Percentiles rank a stretch among this genome's conserved stretches.
phyloP scores from a whole-genome alignment of 1,140 invertebrate species.

The Carposina sasakii region DNA sequence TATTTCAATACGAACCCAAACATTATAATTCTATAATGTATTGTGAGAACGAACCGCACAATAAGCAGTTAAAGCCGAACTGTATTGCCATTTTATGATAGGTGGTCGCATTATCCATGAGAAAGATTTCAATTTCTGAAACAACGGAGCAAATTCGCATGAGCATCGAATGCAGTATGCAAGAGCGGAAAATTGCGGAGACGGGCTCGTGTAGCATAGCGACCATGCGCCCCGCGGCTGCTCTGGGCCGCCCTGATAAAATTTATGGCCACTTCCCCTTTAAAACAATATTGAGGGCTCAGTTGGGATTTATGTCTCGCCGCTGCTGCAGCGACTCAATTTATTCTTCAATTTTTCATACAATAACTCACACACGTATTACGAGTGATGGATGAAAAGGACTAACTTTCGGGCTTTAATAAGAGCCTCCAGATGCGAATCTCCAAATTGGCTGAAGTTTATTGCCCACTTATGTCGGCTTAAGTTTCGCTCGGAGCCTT shows the following conservation, averaged over 20 bases:
- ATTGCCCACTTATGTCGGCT: slow-evolving; percentile 73
- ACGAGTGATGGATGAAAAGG: slow-evolving; percentile 72
- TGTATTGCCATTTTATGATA: slow-evolving; percentile 1
- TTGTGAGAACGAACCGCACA: background rate
- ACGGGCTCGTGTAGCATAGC: background rate
- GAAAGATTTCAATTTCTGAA: slow-evolving; percentile 45
- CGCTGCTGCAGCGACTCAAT: slow-evolving; percentile 71
- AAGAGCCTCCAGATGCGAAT: slow-evolving; percentile 72
- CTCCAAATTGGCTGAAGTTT: slow-evolving; percentile 72
- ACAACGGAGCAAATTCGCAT: slow-evolving; percentile 49
- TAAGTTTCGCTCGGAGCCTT: slow-evolving; percentile 66
- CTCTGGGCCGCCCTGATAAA: slow-evolving; percentile 69
- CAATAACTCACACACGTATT: slow-evolving; percentile 73
- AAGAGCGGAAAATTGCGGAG: slow-evolving; percentile 59
- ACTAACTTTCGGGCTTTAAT: slow-evolving; percentile 73
- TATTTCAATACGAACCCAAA: no score
- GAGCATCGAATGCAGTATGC: slow-evolving; percentile 45
- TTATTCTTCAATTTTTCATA: slow-evolving; percentile 74
- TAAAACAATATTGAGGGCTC: slow-evolving; percentile 73
- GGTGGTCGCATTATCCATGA: slow-evolving; percentile 15
- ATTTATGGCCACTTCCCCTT: slow-evolving; percentile 74
- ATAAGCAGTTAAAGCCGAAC: background rate
- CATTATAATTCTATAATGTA: background rate
- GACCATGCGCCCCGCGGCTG: slow-evolving; percentile 26
- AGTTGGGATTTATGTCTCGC: slow-evolving; percentile 72